These are phyloP conservation scores for Lophochroa leadbeateri DNA, from an alignment of 2,113 vertebrate species.

Conservation along the genomic window DNA sequence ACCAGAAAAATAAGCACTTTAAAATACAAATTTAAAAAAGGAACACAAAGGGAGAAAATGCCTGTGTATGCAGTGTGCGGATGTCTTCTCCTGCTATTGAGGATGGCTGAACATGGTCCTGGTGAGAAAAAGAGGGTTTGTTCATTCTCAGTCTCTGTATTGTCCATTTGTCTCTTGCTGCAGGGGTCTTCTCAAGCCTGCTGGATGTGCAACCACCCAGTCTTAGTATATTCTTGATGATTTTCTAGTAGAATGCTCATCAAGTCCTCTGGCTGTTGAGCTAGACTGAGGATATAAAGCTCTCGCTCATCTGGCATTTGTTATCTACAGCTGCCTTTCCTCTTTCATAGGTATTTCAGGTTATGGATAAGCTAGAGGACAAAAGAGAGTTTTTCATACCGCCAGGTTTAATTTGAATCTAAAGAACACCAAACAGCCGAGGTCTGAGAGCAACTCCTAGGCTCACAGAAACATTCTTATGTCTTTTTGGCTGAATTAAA, in stretches of 20 bases:
- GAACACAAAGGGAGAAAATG: not conserved
- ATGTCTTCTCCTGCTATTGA: not conserved
- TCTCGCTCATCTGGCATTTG: slow-evolving; percentile 34
- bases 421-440: not conserved
- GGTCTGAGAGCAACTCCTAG: not conserved
- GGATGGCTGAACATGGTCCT: not conserved
- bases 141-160: not conserved
- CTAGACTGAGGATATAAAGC: not conserved
- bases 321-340: slow-evolving; percentile 36
- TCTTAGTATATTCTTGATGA: not conserved
- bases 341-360: slow-evolving; percentile 17
- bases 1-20: not conserved
- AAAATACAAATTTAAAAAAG: not conserved
- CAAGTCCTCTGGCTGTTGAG: not conserved
- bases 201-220: not conserved
- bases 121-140: not conserved
- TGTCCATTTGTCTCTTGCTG: not conserved
- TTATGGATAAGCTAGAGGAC: not conserved
- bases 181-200: not conserved
- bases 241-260: not conserved
- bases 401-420: not conserved
- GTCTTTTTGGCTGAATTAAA: slow-evolving; percentile 3
- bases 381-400: not conserved
- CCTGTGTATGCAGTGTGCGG: not conserved
- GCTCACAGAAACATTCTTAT: not conserved